phyloP scores from a whole-genome alignment of 2,888 invertebrate species.

The Ochropleura leucogaster region DNA sequence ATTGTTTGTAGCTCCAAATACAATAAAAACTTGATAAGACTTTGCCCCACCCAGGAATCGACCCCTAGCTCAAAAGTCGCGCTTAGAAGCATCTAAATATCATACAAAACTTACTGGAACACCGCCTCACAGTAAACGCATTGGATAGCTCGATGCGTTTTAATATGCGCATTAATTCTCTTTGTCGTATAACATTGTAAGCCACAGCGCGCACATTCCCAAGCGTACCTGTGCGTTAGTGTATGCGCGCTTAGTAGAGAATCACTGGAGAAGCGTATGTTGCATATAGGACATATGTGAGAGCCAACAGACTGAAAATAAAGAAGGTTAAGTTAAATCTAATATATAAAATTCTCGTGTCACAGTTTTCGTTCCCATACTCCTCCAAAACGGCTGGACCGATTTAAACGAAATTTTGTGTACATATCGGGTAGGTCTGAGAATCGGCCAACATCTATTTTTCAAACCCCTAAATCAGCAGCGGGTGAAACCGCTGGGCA shows the following conservation, averaged over 20 bases:
- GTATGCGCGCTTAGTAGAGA: slow-evolving; percentile 10
- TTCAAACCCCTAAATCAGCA: too few species aligned
- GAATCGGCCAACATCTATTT: too few species aligned
- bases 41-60: too few species aligned
- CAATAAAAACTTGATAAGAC: too few species aligned
- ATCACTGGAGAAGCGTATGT: slow-evolving; percentile 11
- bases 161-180: slow-evolving; percentile 50
- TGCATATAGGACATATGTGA: slow-evolving; percentile 37
- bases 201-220: slow-evolving; percentile 40
- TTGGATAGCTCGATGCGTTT: slow-evolving; percentile 34
- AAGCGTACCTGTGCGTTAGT: slow-evolving; percentile 19
- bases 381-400: too few species aligned
- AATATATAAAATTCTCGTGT: too few species aligned
- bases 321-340: background rate
- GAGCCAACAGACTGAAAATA: slow-evolving; percentile 35
- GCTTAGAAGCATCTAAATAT: background rate
- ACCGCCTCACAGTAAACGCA: slow-evolving; percentile 40
- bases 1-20: too few species aligned
- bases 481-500: too few species aligned
- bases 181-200: slow-evolving; percentile 40
- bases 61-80: too few species aligned
- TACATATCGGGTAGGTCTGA: too few species aligned
- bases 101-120: slow-evolving; percentile 44
- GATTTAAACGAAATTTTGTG: too few species aligned
- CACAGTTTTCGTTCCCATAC: too few species aligned